Evolutionary conservation across 2,113 vertebrate species (phyloP), one percentile per base, ranked within the genome.

Genomic region (Sciurus niger): DNA sequence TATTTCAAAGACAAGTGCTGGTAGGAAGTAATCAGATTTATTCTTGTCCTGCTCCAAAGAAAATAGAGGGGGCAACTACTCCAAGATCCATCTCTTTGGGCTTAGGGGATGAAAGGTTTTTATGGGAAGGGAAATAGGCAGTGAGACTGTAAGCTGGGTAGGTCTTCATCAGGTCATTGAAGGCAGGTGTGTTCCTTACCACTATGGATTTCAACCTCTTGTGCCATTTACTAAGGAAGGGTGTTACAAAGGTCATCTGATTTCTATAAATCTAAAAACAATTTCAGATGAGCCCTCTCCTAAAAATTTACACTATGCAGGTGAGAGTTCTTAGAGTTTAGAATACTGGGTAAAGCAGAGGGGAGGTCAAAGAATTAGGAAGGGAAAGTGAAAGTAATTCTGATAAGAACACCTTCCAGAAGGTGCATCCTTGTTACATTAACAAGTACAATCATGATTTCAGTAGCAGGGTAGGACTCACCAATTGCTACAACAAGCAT

Each of bases 401-500:
- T 68, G 32, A 5, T 68, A n/a, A 68, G 32, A 16, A 68, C 67
- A 68, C 12, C 67, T 68, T 68, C 67, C 32, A 68, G 67, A 34
- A 68, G 14, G 67, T 30, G 32, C 67, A 34, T 32, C 32, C 67
- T 34, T 68, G 6, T 68, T 68, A 68, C 67, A 68, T 68, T 68
- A 84, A 91, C 65, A 94, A 85, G 48, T 17, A 96, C 46, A 60
- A 68, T 53, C 7, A 4, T 17, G 18, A 60, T n/a, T 22, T 89
- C 37, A 85, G 48, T 90, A 48, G 6, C 43, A 5, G 16, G 6
- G 24, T 30, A 89, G 73, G 72, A 89, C 1, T n/a, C 18, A 65
- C 20, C 48, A 76, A 80, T 70, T 76, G 48, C 84, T 86, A 37
- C 24, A 94, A 94, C 13, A 96, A 94, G 85, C 43, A 58, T 63